Base-by-base conservation (phyloP, 2,888 invertebrate species). In the Pterostichus madidus region DNA sequence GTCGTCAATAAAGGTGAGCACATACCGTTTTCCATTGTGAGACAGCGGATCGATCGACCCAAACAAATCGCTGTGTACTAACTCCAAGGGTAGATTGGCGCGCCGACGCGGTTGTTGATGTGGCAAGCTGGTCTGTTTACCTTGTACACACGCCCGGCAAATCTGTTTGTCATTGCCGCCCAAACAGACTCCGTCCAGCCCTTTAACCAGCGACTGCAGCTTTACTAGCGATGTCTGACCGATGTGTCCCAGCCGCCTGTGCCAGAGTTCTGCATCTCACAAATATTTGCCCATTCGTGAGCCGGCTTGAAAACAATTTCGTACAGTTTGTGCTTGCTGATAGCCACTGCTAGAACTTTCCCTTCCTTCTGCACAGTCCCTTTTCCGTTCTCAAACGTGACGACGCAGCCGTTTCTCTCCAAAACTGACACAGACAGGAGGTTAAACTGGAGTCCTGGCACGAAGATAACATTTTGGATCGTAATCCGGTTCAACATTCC, bases 31-130 rank as follows among this genome's bases (percentile, higher is more conserved):
- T 10, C 84, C 85, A 49, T 87, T 86, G 15, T 84, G 61, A 3
- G 86, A 85, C 11, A 44, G 79, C 5, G 86, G 86, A 13, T 31
- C 83, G 4, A 87, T 84, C 2, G 86, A 86, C 6, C 87, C 86
- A 76, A 84, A 76, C 0, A 87, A 46, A 82, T 56, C 87, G 71
- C 85, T 86, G 31, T 87, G 87, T 10, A 87, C 61, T 11, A 86
- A 73, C 24, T 85, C 61, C 1, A 86, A 64, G 17, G 56, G 85
- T n/a, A 85, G 56, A 10, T 39, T 85, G 24, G 85, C 83, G 76
- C 85, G 83, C n/a, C 31, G 31, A 39, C 85, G 76, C 68, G 79
- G 35, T 76, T 84, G 61, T 15, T 85, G 83, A 76, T 85, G 84
- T 32, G 84, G 85, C 32, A 77, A 31, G 17, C 80, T 77, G 13